phyloP scores from a whole-genome alignment of 2,113 vertebrate species.

The Gnathonemus longibarbis region DNA sequence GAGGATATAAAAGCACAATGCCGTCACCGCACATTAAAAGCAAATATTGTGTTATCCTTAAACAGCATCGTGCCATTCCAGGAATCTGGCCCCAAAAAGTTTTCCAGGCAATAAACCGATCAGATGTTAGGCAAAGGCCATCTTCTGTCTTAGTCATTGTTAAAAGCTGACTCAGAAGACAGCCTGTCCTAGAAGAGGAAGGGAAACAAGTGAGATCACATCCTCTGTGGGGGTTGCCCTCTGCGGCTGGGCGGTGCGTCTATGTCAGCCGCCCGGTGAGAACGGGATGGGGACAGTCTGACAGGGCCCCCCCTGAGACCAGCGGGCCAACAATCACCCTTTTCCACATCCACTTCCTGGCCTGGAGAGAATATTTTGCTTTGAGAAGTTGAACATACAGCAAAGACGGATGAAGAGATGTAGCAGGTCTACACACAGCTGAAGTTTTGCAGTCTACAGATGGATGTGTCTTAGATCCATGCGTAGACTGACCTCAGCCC shows the following conservation, averaged over 20 bases:
- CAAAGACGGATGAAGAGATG: background rate
- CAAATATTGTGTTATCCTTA: background rate
- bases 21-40: background rate
- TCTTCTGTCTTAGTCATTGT: slow-evolving; percentile 32
- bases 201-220: slow-evolving; percentile 44
- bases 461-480: background rate
- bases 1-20: background rate
- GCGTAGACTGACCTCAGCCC: background rate
- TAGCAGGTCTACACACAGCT: background rate
- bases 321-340: background rate
- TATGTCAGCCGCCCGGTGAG: slow-evolving; percentile 43
- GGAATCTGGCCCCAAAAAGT: background rate
- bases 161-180: slow-evolving; percentile 38
- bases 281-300: background rate
- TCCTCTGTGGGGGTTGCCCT: slow-evolving; percentile 46
- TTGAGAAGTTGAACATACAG: background rate
- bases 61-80: background rate
- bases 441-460: background rate
- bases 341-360: background rate
- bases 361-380: background rate
- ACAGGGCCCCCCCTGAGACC: background rate
- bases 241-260: slow-evolving; percentile 24
- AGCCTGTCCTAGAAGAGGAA: slow-evolving; percentile 42
- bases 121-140: slow-evolving; percentile 9
- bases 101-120: slow-evolving; percentile 10